These are phyloP conservation scores for Excalfactoria chinensis DNA, from an alignment of 2,113 vertebrate species.

Conservation along the genomic window DNA sequence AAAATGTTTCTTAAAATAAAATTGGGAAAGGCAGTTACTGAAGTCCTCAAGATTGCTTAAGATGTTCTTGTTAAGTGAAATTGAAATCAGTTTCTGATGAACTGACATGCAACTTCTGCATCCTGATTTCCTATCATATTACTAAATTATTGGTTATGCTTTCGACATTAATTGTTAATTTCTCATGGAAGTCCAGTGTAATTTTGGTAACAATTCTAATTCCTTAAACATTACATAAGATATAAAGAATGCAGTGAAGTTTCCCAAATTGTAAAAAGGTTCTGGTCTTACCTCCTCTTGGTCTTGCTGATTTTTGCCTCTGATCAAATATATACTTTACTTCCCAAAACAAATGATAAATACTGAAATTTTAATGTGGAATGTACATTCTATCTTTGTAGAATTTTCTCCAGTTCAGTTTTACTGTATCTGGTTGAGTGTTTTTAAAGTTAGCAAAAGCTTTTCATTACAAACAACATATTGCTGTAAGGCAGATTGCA, in stretches of 20 bases:
- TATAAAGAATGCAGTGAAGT: neutral
- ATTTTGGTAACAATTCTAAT: constrained; percentile 21
- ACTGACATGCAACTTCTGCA: neutral
- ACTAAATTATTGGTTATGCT: constrained; percentile 28
- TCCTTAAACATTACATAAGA: neutral
- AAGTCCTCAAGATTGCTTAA: neutral
- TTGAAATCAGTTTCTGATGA: too few relatives aligned
- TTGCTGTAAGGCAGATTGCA: neutral
- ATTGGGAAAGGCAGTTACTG: neutral
- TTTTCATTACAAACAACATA: neutral
- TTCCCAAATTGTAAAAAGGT: neutral
- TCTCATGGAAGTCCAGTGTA: constrained; percentile 73
- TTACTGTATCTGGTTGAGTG: neutral
- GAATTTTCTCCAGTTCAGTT: neutral
- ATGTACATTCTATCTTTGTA: neutral
- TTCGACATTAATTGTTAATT: constrained; percentile 35
- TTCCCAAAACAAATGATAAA: neutral
- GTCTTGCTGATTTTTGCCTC: neutral
- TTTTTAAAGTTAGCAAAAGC: neutral
- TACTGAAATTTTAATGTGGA: neutral
- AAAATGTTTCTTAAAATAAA: neutral
- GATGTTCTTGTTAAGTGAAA: neutral
- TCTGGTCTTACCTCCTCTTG: neutral
- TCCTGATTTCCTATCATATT: constrained; percentile 42
- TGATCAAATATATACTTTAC: neutral